These are phyloP conservation scores for Petromus typicus DNA, from an alignment of 2,113 vertebrate genomes.

Conservation along the genomic window DNA sequence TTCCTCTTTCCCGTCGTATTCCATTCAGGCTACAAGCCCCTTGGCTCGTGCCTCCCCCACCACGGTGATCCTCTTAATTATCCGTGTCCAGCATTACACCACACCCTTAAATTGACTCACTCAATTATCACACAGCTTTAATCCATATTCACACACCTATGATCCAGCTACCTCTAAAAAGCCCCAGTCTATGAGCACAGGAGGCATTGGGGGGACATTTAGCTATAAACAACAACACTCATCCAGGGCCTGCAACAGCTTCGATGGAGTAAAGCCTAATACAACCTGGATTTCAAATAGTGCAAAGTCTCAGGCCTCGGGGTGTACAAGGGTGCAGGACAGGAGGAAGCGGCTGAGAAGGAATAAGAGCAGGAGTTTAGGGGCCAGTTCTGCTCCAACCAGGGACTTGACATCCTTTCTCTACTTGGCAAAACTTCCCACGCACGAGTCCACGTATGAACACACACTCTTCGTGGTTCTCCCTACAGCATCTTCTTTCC, in stretches of 20 bases:
- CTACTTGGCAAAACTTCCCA: neutral
- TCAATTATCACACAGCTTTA: neutral
- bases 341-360: neutral
- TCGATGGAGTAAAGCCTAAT: neutral
- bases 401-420: accelerated
- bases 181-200: neutral
- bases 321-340: accelerated
- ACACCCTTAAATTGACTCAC: no score
- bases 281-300: neutral
- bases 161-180: neutral
- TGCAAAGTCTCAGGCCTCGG: neutral
- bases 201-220: neutral
- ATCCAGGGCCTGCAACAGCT: neutral
- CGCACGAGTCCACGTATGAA: accelerated
- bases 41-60: neutral
- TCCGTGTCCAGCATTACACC: neutral
- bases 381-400: neutral
- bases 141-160: neutral
- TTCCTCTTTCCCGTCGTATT: neutral
- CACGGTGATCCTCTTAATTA: no score
- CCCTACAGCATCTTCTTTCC: accelerated
- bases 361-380: neutral
- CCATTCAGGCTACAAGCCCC: neutral
- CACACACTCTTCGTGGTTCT: neutral
- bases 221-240: neutral